Base-by-base conservation (phyloP, 2,113 vertebrate species). In the Clupea harengus region DNA sequence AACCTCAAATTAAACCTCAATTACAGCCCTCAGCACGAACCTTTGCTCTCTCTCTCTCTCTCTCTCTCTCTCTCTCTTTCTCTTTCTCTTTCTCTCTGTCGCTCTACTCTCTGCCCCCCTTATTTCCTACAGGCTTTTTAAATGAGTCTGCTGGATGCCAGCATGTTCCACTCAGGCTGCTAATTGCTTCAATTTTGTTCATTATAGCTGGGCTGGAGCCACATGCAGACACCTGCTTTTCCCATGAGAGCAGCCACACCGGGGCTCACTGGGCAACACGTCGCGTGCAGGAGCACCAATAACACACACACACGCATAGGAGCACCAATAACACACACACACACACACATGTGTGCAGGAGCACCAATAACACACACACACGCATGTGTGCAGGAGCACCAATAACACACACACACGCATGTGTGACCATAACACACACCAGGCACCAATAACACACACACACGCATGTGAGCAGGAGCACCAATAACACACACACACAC, bases 161-260 rank as follows among this genome's bases (percentile, higher is more conserved):
- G 57, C 57, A 64, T 64, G 57, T 64, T 64, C 57, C 22, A 64
- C 57, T 64, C 57, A 64, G 57, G 57, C 57, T 64, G 57, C 57
- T 64, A 64, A 64, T 64, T 64, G 57, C 57, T 8, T 64, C 57
- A 64, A 64, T 64, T 64, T 64, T 64, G 20, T 25, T 64, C 57
- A 64, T 64, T 64, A 64, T 5, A 22, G 9, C 57, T 64, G 57
- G 57, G 57, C 57, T 9, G 20, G 57, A 64, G 57, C 57, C 57
- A 64, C 57, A 25, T n/a, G 57, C 57, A 64, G 57, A 64, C 57
- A 64, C 57, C 57, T 64, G 57, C 57, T 64, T 64, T 25, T 25
- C 57, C 57, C 57, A 64, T 25, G 57, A 64, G 57, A 25, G 57
- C 57, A n/a, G 57, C 5, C 57, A 64, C 57, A 22, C 17, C 18